These are phyloP conservation scores for Ennomos fuscantarius DNA, from an alignment of 2,888 invertebrate genomes.

Conservation along the genomic window DNA sequence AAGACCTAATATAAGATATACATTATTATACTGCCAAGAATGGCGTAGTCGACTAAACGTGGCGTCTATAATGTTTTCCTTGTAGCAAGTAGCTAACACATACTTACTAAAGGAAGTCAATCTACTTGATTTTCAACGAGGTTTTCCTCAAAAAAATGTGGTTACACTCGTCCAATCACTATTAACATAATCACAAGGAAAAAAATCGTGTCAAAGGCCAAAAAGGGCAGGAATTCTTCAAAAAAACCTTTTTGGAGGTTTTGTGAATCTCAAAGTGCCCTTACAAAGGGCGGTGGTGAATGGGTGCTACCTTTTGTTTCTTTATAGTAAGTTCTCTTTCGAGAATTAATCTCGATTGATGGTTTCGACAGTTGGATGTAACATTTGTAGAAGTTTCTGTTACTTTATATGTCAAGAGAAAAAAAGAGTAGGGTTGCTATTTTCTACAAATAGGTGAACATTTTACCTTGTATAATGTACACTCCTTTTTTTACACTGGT, in stretches of 20 bases:
- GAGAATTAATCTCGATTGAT: conserved; percentile 66
- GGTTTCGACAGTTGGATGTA: conserved; percentile 32
- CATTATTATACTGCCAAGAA: too few species aligned
- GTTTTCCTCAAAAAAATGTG: conserved; percentile 22
- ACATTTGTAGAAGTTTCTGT: too few species aligned
- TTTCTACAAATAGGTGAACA: too few species aligned
- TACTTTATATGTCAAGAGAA: too few species aligned
- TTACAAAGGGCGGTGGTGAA: conserved; percentile 52
- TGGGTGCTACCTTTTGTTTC: conserved; percentile 61
- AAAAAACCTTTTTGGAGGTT: conserved; percentile 51
- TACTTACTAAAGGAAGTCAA: conserved; percentile 3
- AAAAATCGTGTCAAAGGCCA: conserved; percentile 56
- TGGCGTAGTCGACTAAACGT: too few species aligned
- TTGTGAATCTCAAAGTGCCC: conserved; percentile 51
- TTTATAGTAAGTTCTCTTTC: conserved; percentile 55
- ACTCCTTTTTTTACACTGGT: too few species aligned
- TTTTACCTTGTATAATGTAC: too few species aligned
- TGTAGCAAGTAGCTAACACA: not conserved
- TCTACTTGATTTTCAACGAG: conserved; percentile 8
- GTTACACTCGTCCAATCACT: conserved; percentile 43
- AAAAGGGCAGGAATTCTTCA: conserved; percentile 58
- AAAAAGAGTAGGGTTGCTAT: too few species aligned
- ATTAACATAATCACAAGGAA: conserved; percentile 56
- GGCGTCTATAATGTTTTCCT: not conserved
- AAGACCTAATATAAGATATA: too few species aligned